Conservation (phyloP, 2,797 vertebrate species). For the Eulemur mongoz region DNA sequence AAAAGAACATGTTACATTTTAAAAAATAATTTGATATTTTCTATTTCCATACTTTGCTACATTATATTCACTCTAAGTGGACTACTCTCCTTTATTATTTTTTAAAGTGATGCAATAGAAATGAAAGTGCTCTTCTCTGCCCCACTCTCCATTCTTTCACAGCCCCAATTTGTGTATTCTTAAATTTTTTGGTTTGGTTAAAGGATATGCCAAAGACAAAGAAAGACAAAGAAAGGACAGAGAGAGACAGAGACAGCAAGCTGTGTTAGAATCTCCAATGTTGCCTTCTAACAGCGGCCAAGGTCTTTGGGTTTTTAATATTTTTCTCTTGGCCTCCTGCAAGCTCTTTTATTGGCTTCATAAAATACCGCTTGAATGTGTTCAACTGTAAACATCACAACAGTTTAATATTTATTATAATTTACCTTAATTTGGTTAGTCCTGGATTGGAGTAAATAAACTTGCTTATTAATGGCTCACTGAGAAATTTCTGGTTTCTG, state of each 20-base stretch:
- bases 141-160: not conserved
- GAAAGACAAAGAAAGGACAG: not conserved
- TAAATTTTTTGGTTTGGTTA: not conserved
- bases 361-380: constrained; percentile 45
- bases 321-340: not conserved
- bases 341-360: constrained; percentile 19
- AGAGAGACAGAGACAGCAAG: not conserved
- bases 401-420: not conserved
- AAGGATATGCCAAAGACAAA: not conserved
- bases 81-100: not conserved
- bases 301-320: not conserved
- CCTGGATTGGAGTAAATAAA: not conserved
- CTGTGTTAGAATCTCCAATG: not conserved
- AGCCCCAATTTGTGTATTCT: not conserved
- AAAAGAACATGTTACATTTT: not conserved
- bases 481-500: not conserved
- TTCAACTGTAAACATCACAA: not conserved
- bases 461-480: not conserved
- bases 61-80: not conserved
- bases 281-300: not conserved
- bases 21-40: not conserved
- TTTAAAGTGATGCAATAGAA: not conserved
- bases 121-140: not conserved
- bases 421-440: not conserved
- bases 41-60: not conserved